Base-by-base conservation (phyloP, 2,888 invertebrate species). In the Helobdella robusta region DNA sequence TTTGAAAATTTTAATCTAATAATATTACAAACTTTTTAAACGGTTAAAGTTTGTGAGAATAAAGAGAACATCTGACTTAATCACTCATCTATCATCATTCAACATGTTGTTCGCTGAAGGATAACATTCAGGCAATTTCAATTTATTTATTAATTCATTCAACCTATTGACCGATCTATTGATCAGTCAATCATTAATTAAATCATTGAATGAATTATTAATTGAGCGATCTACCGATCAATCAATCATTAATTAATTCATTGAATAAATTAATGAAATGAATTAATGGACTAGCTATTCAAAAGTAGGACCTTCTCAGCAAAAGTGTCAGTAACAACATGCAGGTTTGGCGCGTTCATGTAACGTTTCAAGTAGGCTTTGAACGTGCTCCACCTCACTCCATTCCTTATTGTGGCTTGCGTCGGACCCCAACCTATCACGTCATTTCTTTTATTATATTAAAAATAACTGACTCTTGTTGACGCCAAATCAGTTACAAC, bases 321-420 rank as follows among this genome's bases (percentile, higher is more conserved):
- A 6, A 40, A 52, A 20, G 70, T 67, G 11, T 66, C 34, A 11
- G 69, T 69, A 25, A 71, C 28, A 28, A 72, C 65, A 50, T 69
- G 66, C 1, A 72, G 68, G 54, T 72, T 72, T 30, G 66, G 61
- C 34, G 65, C 56, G 60, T 68, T 52, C 65, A 67, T 66, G 52
- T 66, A 69, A 1, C 68, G 64, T 28, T 60, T 66, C 46, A 72
- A 64, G 68, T 71, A 72, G 23, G 72, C 71, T 28, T 65, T 66
- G 69, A 68, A 68, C 1, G 71, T 70, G 48, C 66, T 46, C 68
- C 70, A 69, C 5, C 72, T 56, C 28, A 67, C 44, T 4, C 72
- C 72, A 36, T 62, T 66, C 11, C 68, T 61, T 48, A 72, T 70
- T n/a, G 72, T 72, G 2, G 72, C 72, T 63, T 72, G 72, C 0